Conservation (phyloP, 2,797 vertebrate genomes). For the Bovichtus diacanthus region DNA sequence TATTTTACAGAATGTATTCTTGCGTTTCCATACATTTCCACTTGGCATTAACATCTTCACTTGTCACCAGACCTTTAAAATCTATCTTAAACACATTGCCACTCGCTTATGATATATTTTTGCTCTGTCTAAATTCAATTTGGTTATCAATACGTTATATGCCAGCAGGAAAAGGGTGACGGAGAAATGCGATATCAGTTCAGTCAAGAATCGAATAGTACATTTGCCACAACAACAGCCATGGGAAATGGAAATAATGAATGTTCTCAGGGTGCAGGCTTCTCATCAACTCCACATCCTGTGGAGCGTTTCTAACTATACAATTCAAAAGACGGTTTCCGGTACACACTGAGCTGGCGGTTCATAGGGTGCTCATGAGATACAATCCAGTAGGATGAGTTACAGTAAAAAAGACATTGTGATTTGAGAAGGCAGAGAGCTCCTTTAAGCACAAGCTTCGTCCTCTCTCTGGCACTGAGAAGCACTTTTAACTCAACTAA, state of each 20-base stretch:
- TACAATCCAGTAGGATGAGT: not conserved
- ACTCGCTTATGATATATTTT: not conserved
- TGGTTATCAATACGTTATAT: slow-evolving; percentile 16
- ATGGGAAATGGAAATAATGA: slow-evolving; percentile 57
- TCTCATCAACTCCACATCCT: slow-evolving; percentile 38
- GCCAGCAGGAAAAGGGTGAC: slow-evolving; percentile 5
- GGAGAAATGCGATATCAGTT: slow-evolving; percentile 25
- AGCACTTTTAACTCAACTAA: slow-evolving; percentile 44
- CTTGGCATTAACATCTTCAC: not conserved
- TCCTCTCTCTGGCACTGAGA: slow-evolving; percentile 5
- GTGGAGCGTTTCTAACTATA: slow-evolving; percentile 34
- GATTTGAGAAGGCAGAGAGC: slow-evolving; percentile 15
- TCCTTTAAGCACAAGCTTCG: slow-evolving; percentile 23
- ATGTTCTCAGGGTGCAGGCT: slow-evolving; percentile 16
- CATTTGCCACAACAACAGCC: slow-evolving; percentile 38
- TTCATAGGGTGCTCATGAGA: not conserved
- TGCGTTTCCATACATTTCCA: not conserved
- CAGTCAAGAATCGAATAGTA: slow-evolving; percentile 17
- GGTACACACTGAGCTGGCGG: not conserved
- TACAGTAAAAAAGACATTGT: slow-evolving; percentile 13
- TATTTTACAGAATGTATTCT: not conserved
- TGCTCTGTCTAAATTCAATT: slow-evolving; percentile 15
- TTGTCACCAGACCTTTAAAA: not conserved
- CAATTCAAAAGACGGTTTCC: slow-evolving; percentile 1
- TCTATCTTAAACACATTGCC: not conserved